Evolutionary conservation across 2,113 vertebrate species (phyloP), one percentile per base, ranked within the genome.

Genomic region (Tretioscincus oriximinensis): DNA sequence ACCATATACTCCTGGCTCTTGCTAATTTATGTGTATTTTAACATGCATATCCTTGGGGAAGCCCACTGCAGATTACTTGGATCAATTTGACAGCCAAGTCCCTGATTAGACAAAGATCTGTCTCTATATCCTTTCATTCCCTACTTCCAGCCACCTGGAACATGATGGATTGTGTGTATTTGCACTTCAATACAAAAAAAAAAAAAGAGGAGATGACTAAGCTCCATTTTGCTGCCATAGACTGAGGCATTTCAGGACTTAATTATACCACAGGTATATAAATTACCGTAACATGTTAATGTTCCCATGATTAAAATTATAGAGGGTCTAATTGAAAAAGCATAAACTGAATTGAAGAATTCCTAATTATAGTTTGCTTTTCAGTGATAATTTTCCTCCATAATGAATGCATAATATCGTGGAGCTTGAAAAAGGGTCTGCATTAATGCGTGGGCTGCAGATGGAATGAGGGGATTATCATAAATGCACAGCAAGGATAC

Each of bases 291-390:
- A 94, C 95, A 94, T 90, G 93, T 90, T 96, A 96, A 96, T 96
- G 94, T 93, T 96, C 93, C 93, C 91, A 88, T 95, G 95, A 95
- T 95, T 96, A 95, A 96, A 96, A 96, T 96, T 95, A 96, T 93
- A 95, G 94, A 94, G 93, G 85, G 84, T 80, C 91, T 96, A 96
- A 96, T 96, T 96, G 94, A 94, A 96, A 96, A 95, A 95, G 93
- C 94, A 91, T 96, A 95, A 96, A 96, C 93, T 7, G 90, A 95
- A 95, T 92, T 94, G 94, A 95, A 94, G 95, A 96, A 95, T 95
- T 95, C 95, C 92, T 95, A 96, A 96, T 96, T 95, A 95, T 94
- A 94, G 92, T 94, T 95, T 96, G 93, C 93, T 94, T 94, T 93
- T 92, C 95, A 93, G 93, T 95, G 93, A 94, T 96, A 94, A 96